phyloP scores from a whole-genome alignment of 2,888 invertebrate genomes.

The Watsonalla binaria region DNA sequence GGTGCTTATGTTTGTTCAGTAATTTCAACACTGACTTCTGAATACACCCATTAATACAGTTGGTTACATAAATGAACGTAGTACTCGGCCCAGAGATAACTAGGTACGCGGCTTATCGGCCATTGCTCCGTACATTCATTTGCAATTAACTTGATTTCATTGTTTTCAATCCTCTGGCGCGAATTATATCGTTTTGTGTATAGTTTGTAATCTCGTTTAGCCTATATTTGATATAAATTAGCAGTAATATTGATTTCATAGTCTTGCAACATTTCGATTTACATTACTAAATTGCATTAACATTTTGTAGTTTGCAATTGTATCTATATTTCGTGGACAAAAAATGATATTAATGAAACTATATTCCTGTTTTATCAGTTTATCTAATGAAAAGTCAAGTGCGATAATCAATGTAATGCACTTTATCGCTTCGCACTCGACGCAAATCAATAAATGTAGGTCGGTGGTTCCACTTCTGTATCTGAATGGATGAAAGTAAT shows the following conservation, averaged over 20 bases:
- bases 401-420: slow-evolving; percentile 27
- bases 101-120: background rate
- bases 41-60: too few species aligned
- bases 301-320: too few species aligned
- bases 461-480: slow-evolving; percentile 38
- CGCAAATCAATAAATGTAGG: slow-evolving; percentile 34
- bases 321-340: too few species aligned
- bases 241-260: too few species aligned
- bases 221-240: too few species aligned
- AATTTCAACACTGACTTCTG: too few species aligned
- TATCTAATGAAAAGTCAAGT: slow-evolving; percentile 10
- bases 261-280: too few species aligned
- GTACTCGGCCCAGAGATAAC: background rate
- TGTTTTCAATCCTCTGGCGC: background rate
- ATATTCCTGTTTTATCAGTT: slow-evolving; percentile 2
- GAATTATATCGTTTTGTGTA: background rate
- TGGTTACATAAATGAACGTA: too few species aligned
- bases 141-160: background rate
- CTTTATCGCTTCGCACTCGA: slow-evolving; percentile 15
- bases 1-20: too few species aligned
- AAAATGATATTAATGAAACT: background rate
- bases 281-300: too few species aligned
- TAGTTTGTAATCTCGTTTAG: too few species aligned
- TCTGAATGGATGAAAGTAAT: slow-evolving; percentile 61
- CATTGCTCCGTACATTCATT: background rate